These are phyloP conservation scores for Pelvicachromis taeniatus DNA, from an alignment of 2,113 vertebrate genomes.

Conservation along the genomic window DNA sequence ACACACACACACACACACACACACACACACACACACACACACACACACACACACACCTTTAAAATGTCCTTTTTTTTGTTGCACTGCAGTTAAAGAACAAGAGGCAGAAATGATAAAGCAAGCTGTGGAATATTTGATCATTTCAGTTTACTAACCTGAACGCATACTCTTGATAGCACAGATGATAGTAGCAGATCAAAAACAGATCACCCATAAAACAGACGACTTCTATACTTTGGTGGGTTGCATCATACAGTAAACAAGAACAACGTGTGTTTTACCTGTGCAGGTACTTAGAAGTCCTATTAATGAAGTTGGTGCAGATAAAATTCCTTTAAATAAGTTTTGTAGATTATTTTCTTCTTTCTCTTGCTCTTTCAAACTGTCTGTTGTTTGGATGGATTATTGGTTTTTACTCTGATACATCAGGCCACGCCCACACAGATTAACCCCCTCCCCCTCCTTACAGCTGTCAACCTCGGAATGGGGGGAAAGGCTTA, in stretches of 20 bases:
- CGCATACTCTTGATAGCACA: neutral
- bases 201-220: neutral
- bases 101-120: neutral
- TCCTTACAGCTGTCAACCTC: neutral
- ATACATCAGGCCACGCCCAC: conserved; percentile 28
- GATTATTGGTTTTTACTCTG: conserved; percentile 48
- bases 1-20: too few relatives aligned
- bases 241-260: neutral
- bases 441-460: conserved; percentile 13
- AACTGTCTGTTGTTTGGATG: conserved; percentile 12
- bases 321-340: neutral
- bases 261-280: neutral
- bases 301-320: neutral
- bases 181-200: neutral
- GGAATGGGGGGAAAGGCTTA: neutral
- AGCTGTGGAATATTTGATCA: neutral
- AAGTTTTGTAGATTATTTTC: neutral
- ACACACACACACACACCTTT: neutral
- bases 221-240: neutral
- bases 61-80: neutral
- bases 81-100: neutral
- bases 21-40: too few relatives aligned
- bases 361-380: neutral
- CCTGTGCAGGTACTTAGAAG: conserved; percentile 6
- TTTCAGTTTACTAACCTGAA: neutral